These are phyloP conservation scores for Gymnogyps californianus DNA, from an alignment of 2,113 vertebrate species.

Conservation along the genomic window DNA sequence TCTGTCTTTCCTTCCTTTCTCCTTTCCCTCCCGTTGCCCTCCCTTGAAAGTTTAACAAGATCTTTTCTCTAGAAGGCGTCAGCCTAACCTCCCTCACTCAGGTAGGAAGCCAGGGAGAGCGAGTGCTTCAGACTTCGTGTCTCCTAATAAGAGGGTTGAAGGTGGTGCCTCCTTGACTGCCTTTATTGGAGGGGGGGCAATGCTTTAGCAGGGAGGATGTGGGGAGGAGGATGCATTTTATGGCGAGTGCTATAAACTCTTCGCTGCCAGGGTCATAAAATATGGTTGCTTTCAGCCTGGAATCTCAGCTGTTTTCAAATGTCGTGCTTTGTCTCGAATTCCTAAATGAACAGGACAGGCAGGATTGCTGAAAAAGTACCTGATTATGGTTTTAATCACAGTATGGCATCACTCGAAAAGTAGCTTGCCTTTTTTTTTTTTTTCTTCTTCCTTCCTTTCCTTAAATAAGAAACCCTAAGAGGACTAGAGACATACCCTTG, in stretches of 20 bases:
- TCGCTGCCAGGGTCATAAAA: slow-evolving; percentile 51
- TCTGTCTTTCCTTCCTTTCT: not conserved
- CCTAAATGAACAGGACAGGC: not conserved
- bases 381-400: not conserved
- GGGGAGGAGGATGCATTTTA: slow-evolving; percentile 62
- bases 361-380: not conserved
- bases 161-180: slow-evolving; percentile 24
- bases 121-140: not conserved
- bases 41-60: slow-evolving; percentile 35
- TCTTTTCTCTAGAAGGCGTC: not conserved
- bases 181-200: not conserved
- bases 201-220: slow-evolving; percentile 9
- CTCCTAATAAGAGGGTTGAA: not conserved
- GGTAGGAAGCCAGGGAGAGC: slow-evolving; percentile 30
- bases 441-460: accelerated
- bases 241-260: slow-evolving; percentile 46
- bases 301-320: slow-evolving; percentile 27
- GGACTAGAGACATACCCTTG: not conserved
- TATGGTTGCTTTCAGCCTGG: not conserved
- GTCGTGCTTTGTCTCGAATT: slow-evolving; percentile 18
- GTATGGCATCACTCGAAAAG: not conserved
- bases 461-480: not conserved
- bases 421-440: not conserved
- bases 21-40: not conserved
- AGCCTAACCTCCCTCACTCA: slow-evolving; percentile 6